A percentile compares a stretch with the other conserved stretches of the same genome.
Evolutionary conservation across 2,797 vertebrate species (phyloP).

Genomic region (Thunnus albacares): DNA sequence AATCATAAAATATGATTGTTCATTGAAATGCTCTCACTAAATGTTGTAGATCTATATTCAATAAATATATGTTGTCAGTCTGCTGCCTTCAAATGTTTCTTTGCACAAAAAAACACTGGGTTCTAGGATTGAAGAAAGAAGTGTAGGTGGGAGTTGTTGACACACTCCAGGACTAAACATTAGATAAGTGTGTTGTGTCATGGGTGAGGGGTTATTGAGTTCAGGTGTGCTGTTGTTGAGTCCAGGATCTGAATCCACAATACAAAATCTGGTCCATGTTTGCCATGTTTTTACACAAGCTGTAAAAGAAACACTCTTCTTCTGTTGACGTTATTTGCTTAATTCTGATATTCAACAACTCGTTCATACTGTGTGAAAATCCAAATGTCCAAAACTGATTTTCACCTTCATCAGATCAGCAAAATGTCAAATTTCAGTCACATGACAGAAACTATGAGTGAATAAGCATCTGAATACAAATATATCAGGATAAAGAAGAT

Average conservation of each 20-base stretch:
- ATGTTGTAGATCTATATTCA: constrained; percentile 49
- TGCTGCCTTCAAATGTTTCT: constrained; percentile 32
- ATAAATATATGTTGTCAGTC: constrained; percentile 50
- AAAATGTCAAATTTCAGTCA: background rate
- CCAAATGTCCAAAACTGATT: background rate
- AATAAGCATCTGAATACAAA: background rate
- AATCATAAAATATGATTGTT: constrained; percentile 83
- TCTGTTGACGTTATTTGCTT: background rate
- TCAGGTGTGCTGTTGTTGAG: background rate
- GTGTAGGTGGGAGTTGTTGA: background rate
- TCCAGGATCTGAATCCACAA: background rate
- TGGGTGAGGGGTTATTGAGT: background rate
- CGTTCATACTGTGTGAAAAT: too few relatives aligned
- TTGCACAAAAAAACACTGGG: constrained; percentile 10
- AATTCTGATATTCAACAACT: too few relatives aligned
- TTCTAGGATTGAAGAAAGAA: background rate
- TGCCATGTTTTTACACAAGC: background rate
- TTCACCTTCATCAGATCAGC: background rate
- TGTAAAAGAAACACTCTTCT: background rate
- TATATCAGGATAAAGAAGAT: too few relatives aligned
- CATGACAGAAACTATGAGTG: background rate
- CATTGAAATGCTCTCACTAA: constrained; percentile 47
- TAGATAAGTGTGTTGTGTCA: background rate
- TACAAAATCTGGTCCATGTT: background rate
- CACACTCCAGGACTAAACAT: background rate